Base-by-base conservation (phyloP, 2,113 vertebrate species). In the Rhagologus leucostigma region DNA sequence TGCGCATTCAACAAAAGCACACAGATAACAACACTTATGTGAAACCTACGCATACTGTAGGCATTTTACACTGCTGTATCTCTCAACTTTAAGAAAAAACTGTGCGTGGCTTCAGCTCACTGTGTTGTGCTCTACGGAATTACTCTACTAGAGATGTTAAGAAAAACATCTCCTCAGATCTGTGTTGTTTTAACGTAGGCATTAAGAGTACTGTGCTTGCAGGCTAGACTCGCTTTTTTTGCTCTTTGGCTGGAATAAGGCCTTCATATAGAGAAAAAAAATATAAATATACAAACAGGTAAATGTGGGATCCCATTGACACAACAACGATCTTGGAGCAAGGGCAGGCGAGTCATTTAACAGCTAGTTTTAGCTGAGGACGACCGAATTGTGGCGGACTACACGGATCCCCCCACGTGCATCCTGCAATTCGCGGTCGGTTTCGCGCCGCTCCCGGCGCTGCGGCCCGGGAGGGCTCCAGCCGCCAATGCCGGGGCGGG, bases 231-330 rank as follows among this genome's bases (percentile, higher is more conserved):
- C 11, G 4, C 4, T 24, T 33, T 35, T 33, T 37, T 60, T 15
- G 2, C 20, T 44, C 60, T 62, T 57, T 35, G 10, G 27, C 52
- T 16, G 47, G 33, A 85, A 52, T 11, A 42, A 74, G 30, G 69
- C 81, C 37, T 56, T 60, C 37, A 5, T 1, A 62, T 4, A 59
- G 5, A 44, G n/a, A 26, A 47, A 14, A 39, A 57, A 64, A 23
- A 3, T 11, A 29, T 7, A 81, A 30, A 53, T 10, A 24, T 8
- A 24, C 13, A 6, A 32, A 13, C 22, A 42, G 8, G 13, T 4
- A 42, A 41, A 30, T 5, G 2, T 0, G 19, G 29, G 11, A 7
- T 26, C 20, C 33, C 88, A 13, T 0, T 5, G 49, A 29, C 46
- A 26, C 27, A 13, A 33, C 23, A 16, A 3, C 1, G 63, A 33